Conservation (phyloP, 2,113 vertebrate genomes). For the Equus przewalskii region DNA sequence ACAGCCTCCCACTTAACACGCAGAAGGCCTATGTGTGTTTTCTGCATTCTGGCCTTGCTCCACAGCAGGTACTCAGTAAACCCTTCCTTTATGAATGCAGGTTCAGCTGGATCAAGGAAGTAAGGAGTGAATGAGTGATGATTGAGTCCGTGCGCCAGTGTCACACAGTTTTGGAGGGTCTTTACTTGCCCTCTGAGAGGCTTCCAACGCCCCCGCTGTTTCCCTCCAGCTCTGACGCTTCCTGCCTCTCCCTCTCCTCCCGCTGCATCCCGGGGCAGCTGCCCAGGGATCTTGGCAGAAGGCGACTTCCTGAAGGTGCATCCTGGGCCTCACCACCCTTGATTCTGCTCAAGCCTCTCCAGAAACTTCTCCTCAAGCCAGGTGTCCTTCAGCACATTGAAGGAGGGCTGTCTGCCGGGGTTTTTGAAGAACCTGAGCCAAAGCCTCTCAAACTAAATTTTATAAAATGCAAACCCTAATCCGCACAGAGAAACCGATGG, state of each 20-base stretch:
- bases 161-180: not conserved
- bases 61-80: not conserved
- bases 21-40: not conserved
- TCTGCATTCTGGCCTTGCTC: not conserved
- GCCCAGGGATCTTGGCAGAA: not conserved
- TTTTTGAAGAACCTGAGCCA: not conserved
- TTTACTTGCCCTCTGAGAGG: not conserved
- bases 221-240: not conserved
- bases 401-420: not conserved
- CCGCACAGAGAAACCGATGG: not conserved
- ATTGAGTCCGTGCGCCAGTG: not conserved
- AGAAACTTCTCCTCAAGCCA: not conserved
- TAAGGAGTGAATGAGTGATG: not conserved
- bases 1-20: not conserved
- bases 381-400: not conserved
- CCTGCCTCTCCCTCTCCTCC: not conserved
- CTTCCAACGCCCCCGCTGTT: not conserved
- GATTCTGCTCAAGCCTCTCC: not conserved
- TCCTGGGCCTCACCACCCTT: not conserved
- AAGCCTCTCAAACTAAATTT: not conserved
- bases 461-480: not conserved
- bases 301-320: not conserved
- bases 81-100: not conserved
- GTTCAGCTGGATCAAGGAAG: not conserved
- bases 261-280: rapidly evolving